phyloP scores from a whole-genome alignment of 35 echinoderm and acorn worm genomes.

The Strongylocentrotus purpuratus region DNA sequence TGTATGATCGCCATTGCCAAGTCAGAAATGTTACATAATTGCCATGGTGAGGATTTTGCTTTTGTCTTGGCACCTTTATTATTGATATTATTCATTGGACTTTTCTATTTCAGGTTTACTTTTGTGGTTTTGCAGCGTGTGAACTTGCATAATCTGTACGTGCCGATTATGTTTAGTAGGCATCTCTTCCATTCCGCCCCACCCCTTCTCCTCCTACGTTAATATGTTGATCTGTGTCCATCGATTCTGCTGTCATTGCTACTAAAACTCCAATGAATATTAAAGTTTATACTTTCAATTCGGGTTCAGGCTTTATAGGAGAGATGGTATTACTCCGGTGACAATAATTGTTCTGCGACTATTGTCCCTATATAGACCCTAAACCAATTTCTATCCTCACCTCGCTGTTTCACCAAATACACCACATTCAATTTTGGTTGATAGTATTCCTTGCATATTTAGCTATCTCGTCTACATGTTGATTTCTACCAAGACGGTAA shows the following conservation, averaged over 20 bases:
- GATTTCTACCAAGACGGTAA: no score
- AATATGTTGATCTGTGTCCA: not conserved
- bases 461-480: not conserved
- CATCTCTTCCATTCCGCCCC: not conserved
- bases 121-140: not conserved
- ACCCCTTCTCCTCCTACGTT: not conserved
- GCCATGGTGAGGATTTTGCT: not conserved
- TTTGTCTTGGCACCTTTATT: not conserved
- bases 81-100: not conserved
- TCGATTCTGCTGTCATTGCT: not conserved
- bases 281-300: not conserved
- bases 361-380: no score
- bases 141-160: not conserved
- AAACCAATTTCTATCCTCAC: no score
- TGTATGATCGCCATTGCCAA: no score
- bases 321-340: no score
- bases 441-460: no score
- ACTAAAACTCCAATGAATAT: not conserved
- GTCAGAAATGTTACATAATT: no score
- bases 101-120: not conserved
- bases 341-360: no score
- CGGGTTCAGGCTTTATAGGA: no score
- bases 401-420: no score
- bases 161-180: not conserved
- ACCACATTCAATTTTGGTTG: no score